Evolutionary conservation across 2,888 invertebrate species (phyloP), one percentile per base, ranked within the genome.

Genomic region (Apodemia hepburni): DNA sequence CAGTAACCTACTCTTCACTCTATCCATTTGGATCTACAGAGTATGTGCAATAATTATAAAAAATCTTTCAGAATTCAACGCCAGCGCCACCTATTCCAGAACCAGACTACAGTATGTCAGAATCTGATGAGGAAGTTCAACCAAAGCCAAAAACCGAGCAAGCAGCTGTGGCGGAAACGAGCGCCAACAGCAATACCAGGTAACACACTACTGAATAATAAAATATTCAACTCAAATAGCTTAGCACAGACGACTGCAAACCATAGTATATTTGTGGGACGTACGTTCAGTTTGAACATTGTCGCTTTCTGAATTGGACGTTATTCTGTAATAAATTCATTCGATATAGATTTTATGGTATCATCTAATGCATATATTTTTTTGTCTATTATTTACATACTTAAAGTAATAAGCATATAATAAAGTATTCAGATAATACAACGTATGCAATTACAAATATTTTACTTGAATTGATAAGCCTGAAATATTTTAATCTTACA

Each of bases 101-200:
- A 77, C 97, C 97, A 0, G 97, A 97, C 84, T 97, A 97, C 88
- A 97, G 97, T 81, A 94, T 97, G 85, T 97, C 96, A 68, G 97
- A 97, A 79, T 96, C 96, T 0, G 97, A 97, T 75, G 95, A 94
- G 65, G 96, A 95, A 68, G 93, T 92, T 66, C 93, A 93, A 92
- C 75, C 93, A 92, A 80, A 92, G 92, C 73, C 93, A 82, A 74
- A 92, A 70, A 79, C 85, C 6, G 92, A 93, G 87, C 91, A 79
- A 75, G 85, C 87, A 59, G 82, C 88, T 0, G 84, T 86, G 59
- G 91, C 92, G 0, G 95, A 96, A 78, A 95, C 95, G 70, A 95
- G 95, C 81, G 95, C 95, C 69, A 95, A 95, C 75, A 95, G 95
- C 78, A 95, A 95, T 75, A 93, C 95, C 59, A 95, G 95, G 89